Conservation (phyloP, 2,113 vertebrate species). For the Centrocercus urophasianus region DNA sequence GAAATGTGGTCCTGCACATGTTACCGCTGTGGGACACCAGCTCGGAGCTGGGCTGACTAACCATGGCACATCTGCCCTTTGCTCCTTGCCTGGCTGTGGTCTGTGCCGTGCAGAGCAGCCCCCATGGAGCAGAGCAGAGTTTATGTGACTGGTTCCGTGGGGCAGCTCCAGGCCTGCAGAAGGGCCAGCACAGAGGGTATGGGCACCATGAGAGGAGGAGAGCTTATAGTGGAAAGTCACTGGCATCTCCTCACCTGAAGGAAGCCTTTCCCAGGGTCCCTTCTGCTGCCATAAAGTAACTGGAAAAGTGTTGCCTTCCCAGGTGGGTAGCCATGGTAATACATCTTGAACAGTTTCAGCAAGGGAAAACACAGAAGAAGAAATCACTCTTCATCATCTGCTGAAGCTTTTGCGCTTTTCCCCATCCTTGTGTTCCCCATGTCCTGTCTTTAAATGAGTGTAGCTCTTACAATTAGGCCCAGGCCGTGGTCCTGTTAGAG, state of each 20-base stretch:
- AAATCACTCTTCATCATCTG: not conserved
- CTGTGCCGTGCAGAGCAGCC: not conserved
- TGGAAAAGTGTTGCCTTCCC: not conserved
- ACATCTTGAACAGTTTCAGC: not conserved
- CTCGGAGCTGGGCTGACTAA: not conserved
- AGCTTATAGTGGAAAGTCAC: not conserved
- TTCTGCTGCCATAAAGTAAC: not conserved
- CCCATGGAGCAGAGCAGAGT: not conserved
- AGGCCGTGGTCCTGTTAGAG: not conserved
- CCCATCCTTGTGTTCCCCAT: fast-evolving
- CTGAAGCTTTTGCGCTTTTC: not conserved
- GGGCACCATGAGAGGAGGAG: fast-evolving
- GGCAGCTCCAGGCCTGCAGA: not conserved
- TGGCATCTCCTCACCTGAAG: not conserved
- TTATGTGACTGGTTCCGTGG: not conserved
- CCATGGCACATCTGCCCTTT: not conserved
- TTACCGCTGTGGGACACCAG: not conserved
- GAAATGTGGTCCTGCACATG: not conserved
- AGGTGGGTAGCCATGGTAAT: conserved; percentile 10
- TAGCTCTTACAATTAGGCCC: not conserved
- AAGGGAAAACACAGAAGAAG: not conserved
- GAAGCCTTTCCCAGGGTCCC: not conserved
- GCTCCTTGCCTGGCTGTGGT: not conserved
- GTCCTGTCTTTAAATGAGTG: not conserved
- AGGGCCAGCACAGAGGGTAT: not conserved